Evolutionary conservation across 2,113 vertebrate species (phyloP), one percentile per base, ranked within the genome.

Genomic region (Gila orcuttii): DNA sequence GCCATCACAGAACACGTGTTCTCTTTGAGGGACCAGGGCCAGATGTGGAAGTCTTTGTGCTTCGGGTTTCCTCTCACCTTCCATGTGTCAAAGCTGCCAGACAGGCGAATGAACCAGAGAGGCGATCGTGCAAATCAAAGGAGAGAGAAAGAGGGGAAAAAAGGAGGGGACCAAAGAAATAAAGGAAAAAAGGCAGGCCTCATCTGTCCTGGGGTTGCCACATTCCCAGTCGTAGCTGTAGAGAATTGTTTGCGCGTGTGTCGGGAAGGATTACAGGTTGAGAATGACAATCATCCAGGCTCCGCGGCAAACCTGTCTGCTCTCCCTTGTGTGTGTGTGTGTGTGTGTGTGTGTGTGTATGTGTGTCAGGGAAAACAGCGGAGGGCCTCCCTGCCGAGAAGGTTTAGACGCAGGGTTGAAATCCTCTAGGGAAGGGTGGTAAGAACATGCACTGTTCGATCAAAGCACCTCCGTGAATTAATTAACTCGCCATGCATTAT

Each of bases 361-460:
- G 78, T 71, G 75, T 45, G 47, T 88, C 75, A 85, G 76, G 68
- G 80, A 87, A 31, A 69, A 85, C 85, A 86, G 69, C 81, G 62
- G 85, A 89, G 90, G 87, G 86, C 82, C 74, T 91, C 88, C 76
- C 85, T 91, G 91, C 91, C 90, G 84, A 71, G 47, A 68, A 86
- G 87, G 84, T 88, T 89, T 87, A 78, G 89, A 64, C 36, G 28
- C 83, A 60, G 83, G 87, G 79, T 82, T 87, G 90, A 92, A 92
- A 87, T 86, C 86, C 89, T 91, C 74, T 69, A 89, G 93, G 93
- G 92, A 86, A 85, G 66, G 50, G 77, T 82, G 75, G 78, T 77
- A 88, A 91, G 86, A 93, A 93, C 90, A 91, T 89, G 92, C 91
- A 92, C 91, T 82, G 89, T 92, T 94, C 90, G 90, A 91, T 93